Evolutionary conservation across 2,113 vertebrate species (phyloP), one percentile per base, ranked within the genome.

Genomic region (Prinia subflava): DNA sequence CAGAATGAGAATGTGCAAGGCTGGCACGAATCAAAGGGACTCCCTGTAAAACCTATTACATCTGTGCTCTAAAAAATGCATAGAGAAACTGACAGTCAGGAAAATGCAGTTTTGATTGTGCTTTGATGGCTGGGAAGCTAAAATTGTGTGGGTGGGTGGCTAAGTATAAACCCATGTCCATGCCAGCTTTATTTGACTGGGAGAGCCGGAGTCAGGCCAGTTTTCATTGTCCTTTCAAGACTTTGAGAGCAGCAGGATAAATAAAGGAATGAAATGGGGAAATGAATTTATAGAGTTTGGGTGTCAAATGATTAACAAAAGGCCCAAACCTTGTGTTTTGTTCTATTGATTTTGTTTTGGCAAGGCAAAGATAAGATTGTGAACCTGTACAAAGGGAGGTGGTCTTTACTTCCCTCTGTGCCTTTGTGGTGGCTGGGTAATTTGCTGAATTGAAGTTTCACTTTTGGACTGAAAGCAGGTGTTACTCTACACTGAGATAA

Each of bases 41-140:
- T 96, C 94, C 94, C 95, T 96, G 90, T 96, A 96, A 96, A 96
- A 97, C 95, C 92, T 94, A 95, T 95, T 94, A 94, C 93, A 96
- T 96, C 95, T 96, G 94, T 23, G 8, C 88, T 96, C 88, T 88
- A 28, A 94, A 93, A 96, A 93, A 86, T 24, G 90, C 87, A 83
- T 31, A 94, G 88, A 96, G 83, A 93, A 96, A 91, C 76, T 97
- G 96, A 90, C 95, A 95, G 94, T 93, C 88, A 87, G 95, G 92
- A 87, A 93, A 97, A 96, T 76, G 93, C 92, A 69, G 83, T 96
- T 97, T 87, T 93, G 94, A 97, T 90, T 95, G 87, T 78, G 92
- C 93, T 95, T 87, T 97, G 90, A 87, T 96, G 93, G 90, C 93
- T 97, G 95, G 86, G 88, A 96, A 96, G 76, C 94, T 90, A 27